phyloP scores from a whole-genome alignment of 1,140 invertebrate species.

The Aplysia californica region DNA sequence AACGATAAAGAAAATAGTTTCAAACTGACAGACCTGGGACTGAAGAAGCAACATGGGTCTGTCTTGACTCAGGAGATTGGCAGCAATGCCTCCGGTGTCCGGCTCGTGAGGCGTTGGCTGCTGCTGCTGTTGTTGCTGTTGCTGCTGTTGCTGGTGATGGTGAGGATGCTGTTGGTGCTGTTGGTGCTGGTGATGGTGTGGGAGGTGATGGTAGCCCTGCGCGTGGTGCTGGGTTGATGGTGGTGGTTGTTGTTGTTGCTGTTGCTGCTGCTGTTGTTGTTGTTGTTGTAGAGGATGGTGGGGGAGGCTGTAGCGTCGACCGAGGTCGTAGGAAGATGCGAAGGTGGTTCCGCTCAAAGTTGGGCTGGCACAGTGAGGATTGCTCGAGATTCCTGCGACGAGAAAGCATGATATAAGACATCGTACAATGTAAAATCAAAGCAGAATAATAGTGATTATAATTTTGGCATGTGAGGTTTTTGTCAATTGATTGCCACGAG shows the following conservation, averaged over 20 bases:
- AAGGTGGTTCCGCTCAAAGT: not conserved
- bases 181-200: not conserved
- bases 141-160: not conserved
- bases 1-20: not conserved
- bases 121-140: not conserved
- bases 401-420: too few relatives aligned
- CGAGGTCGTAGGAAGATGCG: conserved; percentile 11
- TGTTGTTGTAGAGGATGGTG: not conserved
- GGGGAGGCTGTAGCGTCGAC: not conserved
- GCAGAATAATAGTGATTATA: too few relatives aligned
- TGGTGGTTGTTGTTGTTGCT: not conserved
- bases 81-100: not conserved
- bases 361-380: conserved; percentile 9
- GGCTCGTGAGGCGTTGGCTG: not conserved
- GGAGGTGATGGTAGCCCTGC: conserved; percentile 3
- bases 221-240: too few relatives aligned
- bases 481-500: too few relatives aligned
- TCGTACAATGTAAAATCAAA: too few relatives aligned
- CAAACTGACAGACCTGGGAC: conserved; percentile 16
- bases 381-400: not conserved
- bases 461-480: too few relatives aligned
- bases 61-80: conserved; percentile 1
- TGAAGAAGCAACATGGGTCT: conserved; percentile 30
- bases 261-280: not conserved
- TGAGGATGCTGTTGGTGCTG: conserved; percentile 11